Percentiles rank a stretch among this genome's conserved stretches.
These are phyloP conservation scores for Prochilodus magdalenae DNA, from an alignment of 2,113 vertebrate species.

Conservation along the genomic window DNA sequence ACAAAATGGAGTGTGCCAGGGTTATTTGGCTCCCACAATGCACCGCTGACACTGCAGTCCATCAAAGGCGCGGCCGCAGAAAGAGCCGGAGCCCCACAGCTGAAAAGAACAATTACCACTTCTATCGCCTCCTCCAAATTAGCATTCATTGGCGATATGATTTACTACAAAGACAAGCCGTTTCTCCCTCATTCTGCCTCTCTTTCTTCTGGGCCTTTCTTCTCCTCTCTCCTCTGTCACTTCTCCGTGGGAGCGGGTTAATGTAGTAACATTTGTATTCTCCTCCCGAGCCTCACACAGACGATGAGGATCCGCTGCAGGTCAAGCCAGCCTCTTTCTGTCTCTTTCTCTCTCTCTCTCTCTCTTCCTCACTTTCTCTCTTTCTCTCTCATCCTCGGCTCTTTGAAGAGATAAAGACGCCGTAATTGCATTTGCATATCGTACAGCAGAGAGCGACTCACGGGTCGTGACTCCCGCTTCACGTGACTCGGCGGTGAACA, in stretches of 20 bases:
- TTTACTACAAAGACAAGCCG: slow-evolving; percentile 56
- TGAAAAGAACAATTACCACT: slow-evolving; percentile 62
- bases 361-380: slow-evolving; percentile 12
- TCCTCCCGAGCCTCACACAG: slow-evolving; percentile 56
- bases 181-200: slow-evolving; percentile 48
- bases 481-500: slow-evolving; percentile 42
- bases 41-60: slow-evolving; percentile 56
- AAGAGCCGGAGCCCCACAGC: slow-evolving; percentile 45
- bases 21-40: slow-evolving; percentile 52
- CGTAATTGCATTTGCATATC: slow-evolving; percentile 75
- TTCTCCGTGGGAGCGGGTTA: slow-evolving; percentile 58
- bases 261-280: slow-evolving; percentile 71
- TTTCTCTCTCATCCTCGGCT: slow-evolving; percentile 61
- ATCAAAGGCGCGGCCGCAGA: slow-evolving; percentile 54
- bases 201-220: slow-evolving; percentile 47
- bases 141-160: slow-evolving; percentile 63
- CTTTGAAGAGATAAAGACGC: slow-evolving; percentile 74
- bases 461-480: slow-evolving; percentile 49
- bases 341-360: slow-evolving; percentile 48
- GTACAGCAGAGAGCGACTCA: slow-evolving; percentile 20
- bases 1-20: slow-evolving; percentile 20
- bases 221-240: slow-evolving; percentile 47
- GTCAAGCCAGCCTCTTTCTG: slow-evolving; percentile 69
- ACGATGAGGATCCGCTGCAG: slow-evolving; percentile 64
- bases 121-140: slow-evolving; percentile 59